Percentiles rank a stretch among this genome's conserved stretches.
These are phyloP conservation scores for Cynoglossus semilaevis DNA, from an alignment of 2,113 vertebrate species.

Conservation along the genomic window DNA sequence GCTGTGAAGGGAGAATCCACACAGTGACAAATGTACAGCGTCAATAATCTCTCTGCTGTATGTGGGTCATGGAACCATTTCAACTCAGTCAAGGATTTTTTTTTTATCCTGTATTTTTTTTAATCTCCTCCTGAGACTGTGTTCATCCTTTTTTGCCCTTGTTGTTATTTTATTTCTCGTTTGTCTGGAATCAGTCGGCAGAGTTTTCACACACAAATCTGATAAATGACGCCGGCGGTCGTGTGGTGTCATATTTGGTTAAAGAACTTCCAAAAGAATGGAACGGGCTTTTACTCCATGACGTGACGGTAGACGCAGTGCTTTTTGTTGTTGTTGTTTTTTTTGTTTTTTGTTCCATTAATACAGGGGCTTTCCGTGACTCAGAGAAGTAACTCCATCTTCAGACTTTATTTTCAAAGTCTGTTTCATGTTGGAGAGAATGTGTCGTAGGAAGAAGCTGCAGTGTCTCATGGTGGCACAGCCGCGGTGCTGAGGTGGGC, in stretches of 20 bases:
- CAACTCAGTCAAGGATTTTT: conserved; percentile 47
- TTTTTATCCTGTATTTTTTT: conserved; percentile 46
- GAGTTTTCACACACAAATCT: too few relatives aligned
- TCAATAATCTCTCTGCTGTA: conserved; percentile 15
- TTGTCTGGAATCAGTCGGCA: conserved; percentile 8
- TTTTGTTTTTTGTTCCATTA: too few relatives aligned
- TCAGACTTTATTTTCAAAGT: conserved; percentile 3
- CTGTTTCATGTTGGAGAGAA: neutral
- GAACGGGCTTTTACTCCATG: too few relatives aligned
- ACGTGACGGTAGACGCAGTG: too few relatives aligned
- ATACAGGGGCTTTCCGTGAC: neutral
- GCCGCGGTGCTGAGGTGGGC: too few relatives aligned
- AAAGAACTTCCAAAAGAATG: neutral
- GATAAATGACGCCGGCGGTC: neutral
- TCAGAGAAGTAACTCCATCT: neutral
- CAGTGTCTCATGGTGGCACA: too few relatives aligned
- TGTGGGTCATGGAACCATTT: conserved; percentile 59
- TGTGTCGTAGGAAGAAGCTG: neutral
- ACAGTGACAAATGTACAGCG: too few relatives aligned
- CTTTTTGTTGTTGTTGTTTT: too few relatives aligned
- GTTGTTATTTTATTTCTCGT: conserved; percentile 52
- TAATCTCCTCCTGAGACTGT: conserved; percentile 46
- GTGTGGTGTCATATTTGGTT: conserved; percentile 14
- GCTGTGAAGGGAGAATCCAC: too few relatives aligned
- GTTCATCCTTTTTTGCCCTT: conserved; percentile 36